phyloP scores from a whole-genome alignment of 2,113 vertebrate genomes.

The Corydoras maculifer region DNA sequence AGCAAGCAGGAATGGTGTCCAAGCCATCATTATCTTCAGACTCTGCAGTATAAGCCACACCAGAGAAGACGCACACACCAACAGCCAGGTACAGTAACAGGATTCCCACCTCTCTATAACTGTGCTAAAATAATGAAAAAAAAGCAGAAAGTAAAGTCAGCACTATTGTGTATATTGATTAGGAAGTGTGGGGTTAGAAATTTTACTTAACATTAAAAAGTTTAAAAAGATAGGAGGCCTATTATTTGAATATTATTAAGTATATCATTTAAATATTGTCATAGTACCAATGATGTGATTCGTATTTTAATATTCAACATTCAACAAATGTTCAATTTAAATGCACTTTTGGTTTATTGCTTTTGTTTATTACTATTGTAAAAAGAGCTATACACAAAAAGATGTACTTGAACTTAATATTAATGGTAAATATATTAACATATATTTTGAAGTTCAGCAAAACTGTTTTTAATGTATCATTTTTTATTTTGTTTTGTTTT shows the following conservation, averaged over 20 bases:
- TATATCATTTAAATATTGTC: too few relatives aligned
- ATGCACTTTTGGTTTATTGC: too few relatives aligned
- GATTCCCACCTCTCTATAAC: conserved; percentile 93
- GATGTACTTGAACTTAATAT: too few relatives aligned
- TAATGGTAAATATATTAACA: background rate
- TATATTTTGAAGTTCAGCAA: background rate
- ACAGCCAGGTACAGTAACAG: conserved; percentile 90
- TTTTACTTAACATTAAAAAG: too few relatives aligned
- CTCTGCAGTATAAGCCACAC: conserved; percentile 88
- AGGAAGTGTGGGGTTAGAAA: too few relatives aligned
- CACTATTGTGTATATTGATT: background rate
- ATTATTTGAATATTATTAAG: too few relatives aligned
- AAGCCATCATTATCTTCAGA: conserved; percentile 86
- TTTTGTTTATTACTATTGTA: too few relatives aligned
- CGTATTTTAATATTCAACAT: too few relatives aligned
- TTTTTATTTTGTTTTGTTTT: background rate
- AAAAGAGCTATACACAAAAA: too few relatives aligned
- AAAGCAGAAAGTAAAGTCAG: conserved; percentile 1
- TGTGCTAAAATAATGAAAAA: conserved; percentile 77
- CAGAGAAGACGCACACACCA: conserved; percentile 90
- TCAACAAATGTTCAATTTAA: too few relatives aligned
- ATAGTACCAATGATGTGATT: too few relatives aligned
- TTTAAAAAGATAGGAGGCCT: too few relatives aligned
- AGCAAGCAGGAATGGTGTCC: conserved; percentile 94
- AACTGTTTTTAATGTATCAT: background rate